phyloP scores from a whole-genome alignment of 1,140 invertebrate genomes.

The Drosophila pseudoobscura region DNA sequence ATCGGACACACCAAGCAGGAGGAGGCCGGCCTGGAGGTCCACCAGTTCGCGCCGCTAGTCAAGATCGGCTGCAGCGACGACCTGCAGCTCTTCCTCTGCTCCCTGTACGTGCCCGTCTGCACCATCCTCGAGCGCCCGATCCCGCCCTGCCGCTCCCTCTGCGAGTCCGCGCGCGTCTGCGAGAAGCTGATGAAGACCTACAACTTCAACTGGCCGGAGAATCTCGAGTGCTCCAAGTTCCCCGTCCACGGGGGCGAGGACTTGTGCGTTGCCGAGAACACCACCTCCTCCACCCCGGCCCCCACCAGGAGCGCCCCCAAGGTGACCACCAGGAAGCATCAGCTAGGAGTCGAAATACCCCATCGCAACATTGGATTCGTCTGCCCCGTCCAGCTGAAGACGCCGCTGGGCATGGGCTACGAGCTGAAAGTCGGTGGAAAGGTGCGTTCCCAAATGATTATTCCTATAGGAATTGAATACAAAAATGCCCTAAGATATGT shows the following conservation, averaged over 20 bases:
- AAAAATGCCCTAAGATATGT: no score
- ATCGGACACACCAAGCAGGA: slow-evolving; percentile 96
- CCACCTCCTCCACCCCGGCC: slow-evolving; percentile 83
- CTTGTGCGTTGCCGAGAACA: slow-evolving; percentile 95
- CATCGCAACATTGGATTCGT: slow-evolving; percentile 91
- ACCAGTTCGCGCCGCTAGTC: slow-evolving; percentile 97
- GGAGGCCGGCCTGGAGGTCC: slow-evolving; percentile 96
- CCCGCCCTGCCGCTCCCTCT: slow-evolving; percentile 95
- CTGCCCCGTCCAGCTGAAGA: slow-evolving; percentile 93
- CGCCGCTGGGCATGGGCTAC: slow-evolving; percentile 90
- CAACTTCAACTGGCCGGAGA: slow-evolving; percentile 97
- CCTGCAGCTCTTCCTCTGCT: slow-evolving; percentile 97
- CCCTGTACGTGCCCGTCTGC: slow-evolving; percentile 97
- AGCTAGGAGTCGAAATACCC: slow-evolving; percentile 65
- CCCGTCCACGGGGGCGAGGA: slow-evolving; percentile 88
- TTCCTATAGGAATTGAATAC: no score
- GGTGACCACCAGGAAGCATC: slow-evolving; percentile 72
- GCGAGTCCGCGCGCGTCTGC: slow-evolving; percentile 95
- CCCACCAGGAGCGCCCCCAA: slow-evolving; percentile 66
- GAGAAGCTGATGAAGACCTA: slow-evolving; percentile 96
- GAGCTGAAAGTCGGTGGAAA: slow-evolving; percentile 92
- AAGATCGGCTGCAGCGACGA: slow-evolving; percentile 98
- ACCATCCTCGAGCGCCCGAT: slow-evolving; percentile 95
- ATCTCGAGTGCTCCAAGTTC: slow-evolving; percentile 95
- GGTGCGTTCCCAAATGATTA: slow-evolving; percentile 83